Conservation (phyloP, 2,113 vertebrate genomes). For the Peromyscus polionotus region DNA sequence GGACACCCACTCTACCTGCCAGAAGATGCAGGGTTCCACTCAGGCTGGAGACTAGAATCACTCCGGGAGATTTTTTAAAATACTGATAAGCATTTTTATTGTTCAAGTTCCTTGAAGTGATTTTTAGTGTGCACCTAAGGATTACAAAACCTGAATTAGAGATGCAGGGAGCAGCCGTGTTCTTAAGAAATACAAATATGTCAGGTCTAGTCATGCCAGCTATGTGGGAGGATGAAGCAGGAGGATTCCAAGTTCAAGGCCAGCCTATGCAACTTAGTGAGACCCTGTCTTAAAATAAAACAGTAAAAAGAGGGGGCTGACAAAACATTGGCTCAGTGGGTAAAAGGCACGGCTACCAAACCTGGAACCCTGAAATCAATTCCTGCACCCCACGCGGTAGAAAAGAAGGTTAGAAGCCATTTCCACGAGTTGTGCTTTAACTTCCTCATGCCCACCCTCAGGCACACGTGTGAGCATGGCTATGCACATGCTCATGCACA, state of each 20-base stretch:
- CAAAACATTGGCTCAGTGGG: background rate
- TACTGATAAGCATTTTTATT: background rate
- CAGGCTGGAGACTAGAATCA: background rate
- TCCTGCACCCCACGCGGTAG: rapidly evolving
- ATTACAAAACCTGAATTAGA: constrained; percentile 1
- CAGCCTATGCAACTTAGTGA: background rate
- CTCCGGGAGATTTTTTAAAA: background rate
- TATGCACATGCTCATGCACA: background rate
- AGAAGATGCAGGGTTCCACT: background rate
- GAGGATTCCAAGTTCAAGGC: background rate
- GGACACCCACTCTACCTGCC: background rate
- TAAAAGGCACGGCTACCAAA: background rate
- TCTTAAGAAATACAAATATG: constrained; percentile 15
- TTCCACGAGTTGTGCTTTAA: background rate
- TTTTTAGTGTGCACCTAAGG: background rate
- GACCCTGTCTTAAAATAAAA: background rate
- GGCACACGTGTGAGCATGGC: background rate
- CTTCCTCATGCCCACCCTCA: background rate
- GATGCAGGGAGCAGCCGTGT: background rate
- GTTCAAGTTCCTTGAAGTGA: background rate
- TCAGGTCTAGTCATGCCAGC: background rate
- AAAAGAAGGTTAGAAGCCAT: background rate
- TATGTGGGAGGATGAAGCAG: background rate
- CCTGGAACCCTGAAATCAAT: background rate
- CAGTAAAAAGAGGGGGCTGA: background rate